Percentiles rank a stretch among this genome's conserved stretches.
Conservation (phyloP, 2,797 vertebrate genomes). For the Ptychadena robeensis region DNA sequence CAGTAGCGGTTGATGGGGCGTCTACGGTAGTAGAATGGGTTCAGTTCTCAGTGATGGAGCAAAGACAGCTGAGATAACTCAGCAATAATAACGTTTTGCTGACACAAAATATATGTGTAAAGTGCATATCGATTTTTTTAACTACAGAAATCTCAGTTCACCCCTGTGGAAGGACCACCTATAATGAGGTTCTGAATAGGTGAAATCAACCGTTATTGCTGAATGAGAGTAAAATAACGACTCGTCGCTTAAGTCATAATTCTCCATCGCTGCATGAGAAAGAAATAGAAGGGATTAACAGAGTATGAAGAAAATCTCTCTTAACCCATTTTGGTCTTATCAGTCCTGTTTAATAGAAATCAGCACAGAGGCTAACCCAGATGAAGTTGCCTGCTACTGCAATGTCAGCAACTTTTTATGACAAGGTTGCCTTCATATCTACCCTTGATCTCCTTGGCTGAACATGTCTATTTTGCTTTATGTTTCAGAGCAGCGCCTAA, state of each 20-base stretch:
- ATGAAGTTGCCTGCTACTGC: conserved; percentile 39
- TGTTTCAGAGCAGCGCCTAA: conserved; percentile 24
- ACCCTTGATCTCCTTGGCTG: conserved; percentile 55
- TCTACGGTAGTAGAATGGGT: no score
- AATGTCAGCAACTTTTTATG: conserved; percentile 44
- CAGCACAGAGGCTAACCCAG: conserved; percentile 17
- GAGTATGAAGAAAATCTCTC: conserved; percentile 52
- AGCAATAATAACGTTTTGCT: no score
- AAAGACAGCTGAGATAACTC: neutral
- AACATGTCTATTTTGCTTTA: conserved; percentile 56
- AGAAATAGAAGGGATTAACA: conserved; percentile 42
- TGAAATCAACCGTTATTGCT: conserved; percentile 38
- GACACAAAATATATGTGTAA: conserved; percentile 12
- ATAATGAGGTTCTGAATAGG: conserved; percentile 30
- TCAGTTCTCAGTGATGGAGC: no score
- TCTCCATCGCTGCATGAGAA: conserved; percentile 14
- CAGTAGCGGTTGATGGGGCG: no score
- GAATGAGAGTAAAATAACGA: conserved; percentile 34
- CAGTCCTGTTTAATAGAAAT: conserved; percentile 47
- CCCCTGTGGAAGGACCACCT: conserved; percentile 18
- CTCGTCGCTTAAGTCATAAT: conserved; percentile 37
- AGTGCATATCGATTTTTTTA: conserved; percentile 19
- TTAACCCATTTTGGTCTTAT: conserved; percentile 54
- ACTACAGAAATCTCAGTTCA: conserved; percentile 29
- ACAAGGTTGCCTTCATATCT: conserved; percentile 53